Evolutionary conservation across 2,797 vertebrate species (phyloP), one percentile per base, ranked within the genome.

Genomic region (Mormyrops attenuatus): DNA sequence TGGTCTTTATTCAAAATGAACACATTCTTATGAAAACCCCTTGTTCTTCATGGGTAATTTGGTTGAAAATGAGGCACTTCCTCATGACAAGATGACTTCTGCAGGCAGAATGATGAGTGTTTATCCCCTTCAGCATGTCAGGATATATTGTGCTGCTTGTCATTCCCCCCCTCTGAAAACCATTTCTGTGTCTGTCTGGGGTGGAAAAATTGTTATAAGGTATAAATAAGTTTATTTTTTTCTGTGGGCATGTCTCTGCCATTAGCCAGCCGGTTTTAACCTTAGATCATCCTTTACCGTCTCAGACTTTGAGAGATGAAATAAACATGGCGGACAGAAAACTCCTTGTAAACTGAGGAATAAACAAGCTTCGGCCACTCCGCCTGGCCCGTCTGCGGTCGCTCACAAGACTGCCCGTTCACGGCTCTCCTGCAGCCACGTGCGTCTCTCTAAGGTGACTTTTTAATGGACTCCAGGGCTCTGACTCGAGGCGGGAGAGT

Each of bases 381-480:
- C 26, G 30, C 34, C 85, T 87, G 82, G 41, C 8, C 17, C n/a
- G 15, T 5, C 22, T 34, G 44, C 7, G 15, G 38, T 69, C 22
- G 8, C 73, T 63, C 50, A 88, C 86, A 88, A 84, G 87, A 69
- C 60, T 1, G 88, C 57, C 84, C 77, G 53, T 90, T 88, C 57
- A 90, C 52, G 7, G 17, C 55, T 85, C 47, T 85, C 88, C 34
- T 86, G 41, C 34, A 80, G 3, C 3, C 53, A 69, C 49, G 34
- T 82, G 52, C n/a, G 15, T 88, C 3, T 85, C 82, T 91, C 80
- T 89, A 84, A 89, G 88, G 47, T 60, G 41, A 66, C 93, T 90
- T 88, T 89, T 90, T 66, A 73, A 38, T 41, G 88, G 90, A 6
- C 47, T 26, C 53, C 5, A 88, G 92, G 92, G 92, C 93, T 22